Evolutionary conservation across 1,140 invertebrate species (phyloP).

Genomic region (Pachyrhynchus sulphureomaculatus): DNA sequence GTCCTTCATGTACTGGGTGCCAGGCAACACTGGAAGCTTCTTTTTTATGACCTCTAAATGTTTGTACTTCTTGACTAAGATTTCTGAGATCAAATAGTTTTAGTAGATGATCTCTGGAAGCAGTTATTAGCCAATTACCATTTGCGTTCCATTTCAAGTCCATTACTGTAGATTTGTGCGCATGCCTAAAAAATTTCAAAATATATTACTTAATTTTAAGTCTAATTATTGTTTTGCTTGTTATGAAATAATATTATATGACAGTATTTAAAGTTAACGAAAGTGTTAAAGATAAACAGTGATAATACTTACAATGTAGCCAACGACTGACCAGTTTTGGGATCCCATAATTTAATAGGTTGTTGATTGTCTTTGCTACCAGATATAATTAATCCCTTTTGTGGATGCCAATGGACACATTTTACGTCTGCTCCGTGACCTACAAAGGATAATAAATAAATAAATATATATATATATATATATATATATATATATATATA

Average conservation of each 20-base stretch:
- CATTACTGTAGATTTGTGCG: conserved; percentile 99
- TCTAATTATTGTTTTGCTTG: no score
- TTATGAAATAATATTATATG: no score
- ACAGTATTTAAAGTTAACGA: no score
- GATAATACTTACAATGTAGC: conserved; percentile 68
- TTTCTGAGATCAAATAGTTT: conserved; percentile 99
- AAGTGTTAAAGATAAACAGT: no score
- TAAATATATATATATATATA: no score
- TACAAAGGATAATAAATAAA: conserved; percentile 48
- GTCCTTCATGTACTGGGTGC: conserved; percentile 95
- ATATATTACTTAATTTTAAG: no score
- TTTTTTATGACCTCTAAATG: conserved; percentile 97
- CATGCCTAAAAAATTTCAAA: conserved; percentile 76
- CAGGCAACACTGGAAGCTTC: conserved; percentile 96
- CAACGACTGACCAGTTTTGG: conserved; percentile 86
- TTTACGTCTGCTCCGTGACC: conserved; percentile 99
- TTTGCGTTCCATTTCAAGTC: conserved; percentile 99
- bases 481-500: no score
- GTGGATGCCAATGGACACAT: conserved; percentile 99
- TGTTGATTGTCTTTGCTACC: conserved; percentile 99
- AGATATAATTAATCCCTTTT: conserved; percentile 93
- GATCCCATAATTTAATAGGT: conserved; percentile 99
- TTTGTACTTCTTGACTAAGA: conserved; percentile 89
- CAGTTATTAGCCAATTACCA: conserved; percentile 99
- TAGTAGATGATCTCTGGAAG: conserved; percentile 94